Evolutionary conservation across 2,888 invertebrate genomes (phyloP).

Genomic region (Agrilus biguttatus): DNA sequence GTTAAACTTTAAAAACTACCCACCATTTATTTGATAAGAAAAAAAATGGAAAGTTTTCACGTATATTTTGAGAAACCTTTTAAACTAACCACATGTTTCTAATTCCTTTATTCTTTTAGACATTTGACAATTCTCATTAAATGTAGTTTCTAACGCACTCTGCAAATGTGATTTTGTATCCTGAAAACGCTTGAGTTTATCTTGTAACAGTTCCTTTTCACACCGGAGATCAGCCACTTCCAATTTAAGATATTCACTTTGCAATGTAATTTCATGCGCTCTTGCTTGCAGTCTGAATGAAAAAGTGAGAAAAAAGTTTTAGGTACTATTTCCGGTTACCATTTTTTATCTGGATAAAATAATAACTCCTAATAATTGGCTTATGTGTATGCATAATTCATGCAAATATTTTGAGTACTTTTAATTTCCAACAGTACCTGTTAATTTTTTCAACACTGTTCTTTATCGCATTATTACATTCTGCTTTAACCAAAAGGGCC

Average conservation of each 20-base stretch:
- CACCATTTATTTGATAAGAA: no score
- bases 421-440: constrained; percentile 15
- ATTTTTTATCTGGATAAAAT: no score
- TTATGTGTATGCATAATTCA: no score
- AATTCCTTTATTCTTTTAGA: constrained; percentile 44
- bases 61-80: not conserved
- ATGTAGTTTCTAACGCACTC: constrained; percentile 36
- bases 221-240: constrained; percentile 32
- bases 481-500: constrained; percentile 60
- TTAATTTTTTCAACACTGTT: constrained; percentile 38
- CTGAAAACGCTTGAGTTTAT: constrained; percentile 32
- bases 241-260: constrained; percentile 34
- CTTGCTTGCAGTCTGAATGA: constrained; percentile 28
- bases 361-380: no score
- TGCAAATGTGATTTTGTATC: constrained; percentile 45
- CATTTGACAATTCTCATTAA: constrained; percentile 41
- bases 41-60: no score
- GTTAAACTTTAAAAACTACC: no score
- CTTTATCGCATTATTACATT: constrained; percentile 55
- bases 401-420: no score
- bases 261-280: constrained; percentile 31
- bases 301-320: not conserved
- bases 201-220: constrained; percentile 31
- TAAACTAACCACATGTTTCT: constrained; percentile 39
- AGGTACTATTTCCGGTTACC: no score